phyloP scores from a whole-genome alignment of 2,888 invertebrate species.

The Noctuana brunneofusca region DNA sequence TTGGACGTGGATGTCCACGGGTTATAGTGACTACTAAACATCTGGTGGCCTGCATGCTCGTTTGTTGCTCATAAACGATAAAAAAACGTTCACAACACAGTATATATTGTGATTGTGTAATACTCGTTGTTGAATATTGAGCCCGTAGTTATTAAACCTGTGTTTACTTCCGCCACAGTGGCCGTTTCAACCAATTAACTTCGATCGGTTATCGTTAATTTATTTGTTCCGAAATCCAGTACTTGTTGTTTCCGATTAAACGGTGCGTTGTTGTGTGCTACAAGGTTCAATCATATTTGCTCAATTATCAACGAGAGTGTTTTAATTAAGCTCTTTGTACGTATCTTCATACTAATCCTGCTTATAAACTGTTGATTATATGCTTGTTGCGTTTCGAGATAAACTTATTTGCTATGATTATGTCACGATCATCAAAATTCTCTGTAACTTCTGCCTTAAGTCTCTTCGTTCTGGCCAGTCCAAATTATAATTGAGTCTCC shows the following conservation, averaged over 20 bases:
- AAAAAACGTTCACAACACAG: not conserved
- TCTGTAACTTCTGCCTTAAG: not conserved
- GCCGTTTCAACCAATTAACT: slow-evolving; percentile 30
- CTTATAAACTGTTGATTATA: not conserved
- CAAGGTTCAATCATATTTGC: not conserved
- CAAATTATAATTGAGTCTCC: too few species aligned
- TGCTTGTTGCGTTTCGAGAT: too few species aligned
- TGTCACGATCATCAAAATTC: not conserved
- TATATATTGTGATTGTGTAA: slow-evolving; percentile 39
- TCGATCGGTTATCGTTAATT: slow-evolving; percentile 15
- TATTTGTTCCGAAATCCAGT: slow-evolving; percentile 15
- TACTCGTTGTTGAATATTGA: slow-evolving; percentile 39
- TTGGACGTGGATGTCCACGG: too few species aligned
- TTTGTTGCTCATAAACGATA: too few species aligned
- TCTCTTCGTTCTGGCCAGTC: not conserved
- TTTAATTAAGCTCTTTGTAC: not conserved
- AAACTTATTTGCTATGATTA: too few species aligned
- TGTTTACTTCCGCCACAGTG: slow-evolving; percentile 36
- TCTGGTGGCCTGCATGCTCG: too few species aligned
- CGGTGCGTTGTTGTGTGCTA: not conserved
- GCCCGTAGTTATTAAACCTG: slow-evolving; percentile 40
- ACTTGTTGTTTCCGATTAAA: slow-evolving; percentile 5
- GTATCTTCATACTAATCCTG: not conserved
- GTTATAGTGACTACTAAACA: too few species aligned
- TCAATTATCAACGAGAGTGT: not conserved